A percentile compares a stretch with the other conserved stretches of the same genome.
These are phyloP conservation scores for Amphibalanus amphitrite DNA, from an alignment of 1,140 invertebrate genomes.

Conservation along the genomic window DNA sequence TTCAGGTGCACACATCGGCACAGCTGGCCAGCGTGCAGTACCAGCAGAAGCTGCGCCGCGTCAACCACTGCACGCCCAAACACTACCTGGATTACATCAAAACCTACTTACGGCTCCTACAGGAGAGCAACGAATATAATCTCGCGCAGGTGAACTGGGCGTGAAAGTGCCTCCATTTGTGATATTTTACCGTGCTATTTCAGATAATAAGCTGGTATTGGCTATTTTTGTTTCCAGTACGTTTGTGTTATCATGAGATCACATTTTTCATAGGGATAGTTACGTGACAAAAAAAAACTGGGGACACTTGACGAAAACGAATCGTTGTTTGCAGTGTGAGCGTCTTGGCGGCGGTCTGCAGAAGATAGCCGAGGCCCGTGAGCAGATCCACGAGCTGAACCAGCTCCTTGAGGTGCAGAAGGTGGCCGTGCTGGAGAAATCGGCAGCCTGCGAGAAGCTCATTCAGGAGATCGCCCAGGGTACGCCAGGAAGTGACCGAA, in stretches of 20 bases:
- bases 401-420: slow-evolving; percentile 53
- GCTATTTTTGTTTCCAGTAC: too few relatives aligned
- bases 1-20: slow-evolving; percentile 59
- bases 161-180: too few relatives aligned
- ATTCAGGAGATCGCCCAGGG: slow-evolving; percentile 42
- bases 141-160: slow-evolving; percentile 41
- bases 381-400: slow-evolving; percentile 40
- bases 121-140: slow-evolving; percentile 47
- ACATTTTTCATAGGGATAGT: too few relatives aligned
- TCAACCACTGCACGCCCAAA: slow-evolving; percentile 74
- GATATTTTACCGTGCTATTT: too few relatives aligned
- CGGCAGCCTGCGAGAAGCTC: slow-evolving; percentile 49
- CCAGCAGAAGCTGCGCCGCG: slow-evolving; percentile 44
- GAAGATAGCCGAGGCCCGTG: neutral
- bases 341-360: neutral
- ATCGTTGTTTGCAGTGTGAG: slow-evolving; percentile 40
- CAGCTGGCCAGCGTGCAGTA: slow-evolving; percentile 52
- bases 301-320: too few relatives aligned
- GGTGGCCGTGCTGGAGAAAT: slow-evolving; percentile 53
- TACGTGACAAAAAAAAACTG: too few relatives aligned
- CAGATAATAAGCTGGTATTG: too few relatives aligned
- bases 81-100: slow-evolving; percentile 74
- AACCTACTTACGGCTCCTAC: slow-evolving; percentile 51
- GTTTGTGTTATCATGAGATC: too few relatives aligned
- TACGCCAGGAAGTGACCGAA: slow-evolving; percentile 10